Conservation (phyloP, 2,888 invertebrate genomes). For the Hylaea fasciaria region DNA sequence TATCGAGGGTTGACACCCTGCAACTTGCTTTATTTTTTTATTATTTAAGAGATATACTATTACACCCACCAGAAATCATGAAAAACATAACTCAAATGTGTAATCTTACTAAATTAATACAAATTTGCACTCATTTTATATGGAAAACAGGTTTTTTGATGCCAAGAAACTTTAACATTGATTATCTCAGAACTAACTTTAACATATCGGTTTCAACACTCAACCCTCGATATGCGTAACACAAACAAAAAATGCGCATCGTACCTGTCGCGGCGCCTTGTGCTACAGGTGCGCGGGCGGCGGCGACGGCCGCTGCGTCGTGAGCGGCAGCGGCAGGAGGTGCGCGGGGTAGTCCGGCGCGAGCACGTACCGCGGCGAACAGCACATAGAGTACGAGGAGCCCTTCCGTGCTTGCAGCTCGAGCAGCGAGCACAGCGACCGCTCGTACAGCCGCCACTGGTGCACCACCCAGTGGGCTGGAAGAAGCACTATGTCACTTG, state of each 20-base stretch:
- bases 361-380: slow-evolving; percentile 74
- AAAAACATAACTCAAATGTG: too few species aligned
- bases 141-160: too few species aligned
- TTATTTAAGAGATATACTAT: too few species aligned
- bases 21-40: too few species aligned
- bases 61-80: too few species aligned
- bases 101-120: too few species aligned
- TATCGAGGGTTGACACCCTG: too few species aligned
- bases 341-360: slow-evolving; percentile 74
- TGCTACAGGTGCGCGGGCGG: slow-evolving; percentile 83
- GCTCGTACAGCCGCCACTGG: slow-evolving; percentile 80
- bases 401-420: slow-evolving; percentile 76
- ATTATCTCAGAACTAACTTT: too few species aligned
- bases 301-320: slow-evolving; percentile 71
- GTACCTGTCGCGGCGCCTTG: slow-evolving; percentile 69
- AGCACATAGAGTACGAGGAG: slow-evolving; percentile 68
- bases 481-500: slow-evolving; percentile 22
- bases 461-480: slow-evolving; percentile 78
- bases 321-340: slow-evolving; percentile 71
- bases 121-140: too few species aligned
- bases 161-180: too few species aligned
- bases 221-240: too few species aligned
- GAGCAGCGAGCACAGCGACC: slow-evolving; percentile 74
- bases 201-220: too few species aligned
- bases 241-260: neutral